phyloP scores from a whole-genome alignment of 2,888 invertebrate genomes.

The Oscheius sp. region DNA sequence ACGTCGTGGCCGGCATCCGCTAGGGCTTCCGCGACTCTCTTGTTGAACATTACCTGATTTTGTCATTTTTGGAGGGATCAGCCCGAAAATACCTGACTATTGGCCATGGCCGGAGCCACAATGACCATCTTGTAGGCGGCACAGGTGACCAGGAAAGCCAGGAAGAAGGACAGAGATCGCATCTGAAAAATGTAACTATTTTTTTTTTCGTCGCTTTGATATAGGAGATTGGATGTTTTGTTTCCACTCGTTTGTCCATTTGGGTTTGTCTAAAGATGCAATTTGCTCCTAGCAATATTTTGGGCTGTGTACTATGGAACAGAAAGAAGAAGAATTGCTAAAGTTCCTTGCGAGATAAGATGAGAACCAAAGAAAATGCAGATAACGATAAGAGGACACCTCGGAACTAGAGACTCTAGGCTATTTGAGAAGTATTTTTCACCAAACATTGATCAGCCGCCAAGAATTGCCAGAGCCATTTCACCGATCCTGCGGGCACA shows the following conservation, averaged over 20 bases:
- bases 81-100: constrained; percentile 49
- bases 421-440: too few relatives aligned
- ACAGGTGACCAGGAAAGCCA: neutral
- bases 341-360: neutral
- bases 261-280: too few relatives aligned
- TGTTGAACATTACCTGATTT: constrained; percentile 56
- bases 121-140: constrained; percentile 48
- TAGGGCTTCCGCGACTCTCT: constrained; percentile 55
- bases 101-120: constrained; percentile 54
- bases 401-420: neutral
- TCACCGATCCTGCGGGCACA: too few relatives aligned
- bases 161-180: constrained; percentile 1
- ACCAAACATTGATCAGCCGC: too few relatives aligned
- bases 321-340: neutral
- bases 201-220: too few relatives aligned
- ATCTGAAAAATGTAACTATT: neutral
- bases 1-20: constrained; percentile 62
- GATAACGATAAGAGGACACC: neutral
- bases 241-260: too few relatives aligned
- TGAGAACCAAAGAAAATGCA: neutral
- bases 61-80: neutral
- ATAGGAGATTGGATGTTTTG: too few relatives aligned
- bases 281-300: too few relatives aligned
- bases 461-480: too few relatives aligned
- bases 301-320: neutral